Evolutionary conservation across 2,888 invertebrate species (phyloP).

Genomic region (Meloe dianella): DNA sequence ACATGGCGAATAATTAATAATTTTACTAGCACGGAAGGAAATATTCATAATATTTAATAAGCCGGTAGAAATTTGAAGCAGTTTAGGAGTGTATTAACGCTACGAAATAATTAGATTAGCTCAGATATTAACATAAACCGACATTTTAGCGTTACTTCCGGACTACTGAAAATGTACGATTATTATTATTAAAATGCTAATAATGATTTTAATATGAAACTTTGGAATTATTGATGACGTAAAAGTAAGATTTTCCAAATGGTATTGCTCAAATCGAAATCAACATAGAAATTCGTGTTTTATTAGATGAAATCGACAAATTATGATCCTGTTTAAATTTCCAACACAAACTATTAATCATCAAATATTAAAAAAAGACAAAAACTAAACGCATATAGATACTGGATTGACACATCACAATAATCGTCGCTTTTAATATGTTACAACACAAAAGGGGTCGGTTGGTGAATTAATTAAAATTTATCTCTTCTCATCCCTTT

Average conservation of each 20-base stretch:
- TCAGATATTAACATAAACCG: conserved; percentile 22
- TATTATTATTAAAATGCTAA: no score
- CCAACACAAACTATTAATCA: background rate
- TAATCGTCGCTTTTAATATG: background rate
- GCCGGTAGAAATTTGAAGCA: conserved; percentile 18
- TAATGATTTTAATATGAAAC: no score
- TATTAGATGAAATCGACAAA: background rate
- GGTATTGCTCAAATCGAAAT: no score
- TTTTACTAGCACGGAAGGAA: background rate
- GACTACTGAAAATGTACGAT: background rate
- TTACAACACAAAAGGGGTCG: background rate
- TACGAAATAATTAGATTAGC: conserved; percentile 25
- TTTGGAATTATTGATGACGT: no score
- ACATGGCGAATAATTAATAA: conserved; percentile 19
- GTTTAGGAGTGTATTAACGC: conserved; percentile 17
- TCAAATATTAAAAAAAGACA: background rate
- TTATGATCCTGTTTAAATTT: background rate
- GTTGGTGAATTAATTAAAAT: background rate
- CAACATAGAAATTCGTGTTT: background rate
- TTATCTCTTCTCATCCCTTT: background rate
- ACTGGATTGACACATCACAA: background rate
- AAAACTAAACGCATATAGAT: background rate
- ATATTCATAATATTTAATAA: conserved; percentile 18
- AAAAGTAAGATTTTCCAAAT: no score
- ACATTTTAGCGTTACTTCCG: conserved; percentile 15